A percentile compares a stretch with the other conserved stretches of the same genome.
These are phyloP conservation scores for Drosophila ohnishii DNA, from an alignment of 1,140 invertebrate genomes.

Conservation along the genomic window DNA sequence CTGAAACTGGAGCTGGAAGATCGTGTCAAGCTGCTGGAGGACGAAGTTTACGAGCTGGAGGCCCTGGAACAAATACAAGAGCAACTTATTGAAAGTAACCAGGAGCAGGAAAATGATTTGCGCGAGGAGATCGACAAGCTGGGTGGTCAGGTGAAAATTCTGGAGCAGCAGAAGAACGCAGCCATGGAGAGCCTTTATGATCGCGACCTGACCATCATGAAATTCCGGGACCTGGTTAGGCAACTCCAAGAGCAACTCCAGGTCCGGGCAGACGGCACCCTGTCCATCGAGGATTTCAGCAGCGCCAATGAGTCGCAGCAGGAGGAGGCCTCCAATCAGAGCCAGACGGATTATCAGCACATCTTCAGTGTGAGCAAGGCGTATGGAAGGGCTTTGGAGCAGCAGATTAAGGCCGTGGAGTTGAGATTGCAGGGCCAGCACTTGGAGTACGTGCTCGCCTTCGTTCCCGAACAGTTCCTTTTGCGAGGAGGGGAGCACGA, in stretches of 20 bases:
- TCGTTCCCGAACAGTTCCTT: slow-evolving; percentile 97
- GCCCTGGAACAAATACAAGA: slow-evolving; percentile 91
- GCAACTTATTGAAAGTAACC: slow-evolving; percentile 89
- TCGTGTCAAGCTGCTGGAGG: slow-evolving; percentile 92
- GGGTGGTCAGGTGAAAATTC: slow-evolving; percentile 89
- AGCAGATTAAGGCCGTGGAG: slow-evolving; percentile 95
- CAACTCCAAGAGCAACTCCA: slow-evolving; percentile 90
- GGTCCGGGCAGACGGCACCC: slow-evolving; percentile 56
- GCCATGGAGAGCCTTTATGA: slow-evolving; percentile 96
- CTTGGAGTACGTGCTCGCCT: slow-evolving; percentile 92
- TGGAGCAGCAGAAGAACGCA: slow-evolving; percentile 90
- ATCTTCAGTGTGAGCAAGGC: slow-evolving; percentile 95
- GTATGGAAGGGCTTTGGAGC: slow-evolving; percentile 94
- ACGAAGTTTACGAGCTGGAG: slow-evolving; percentile 93
- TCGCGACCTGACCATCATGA: slow-evolving; percentile 95
- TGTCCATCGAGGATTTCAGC: slow-evolving; percentile 75
- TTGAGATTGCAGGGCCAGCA: slow-evolving; percentile 93
- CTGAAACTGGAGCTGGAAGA: slow-evolving; percentile 97
- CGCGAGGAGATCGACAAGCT: slow-evolving; percentile 96
- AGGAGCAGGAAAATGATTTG: slow-evolving; percentile 95
- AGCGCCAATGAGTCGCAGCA: slow-evolving; percentile 81
- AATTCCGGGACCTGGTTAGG: slow-evolving; percentile 96
- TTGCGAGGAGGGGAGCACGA: slow-evolving; percentile 96
- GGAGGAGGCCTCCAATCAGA: slow-evolving; percentile 78
- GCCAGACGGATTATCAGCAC: slow-evolving; percentile 93